Base-by-base conservation (phyloP, 2,113 vertebrate species). In the Beaufortia kweichowensis region DNA sequence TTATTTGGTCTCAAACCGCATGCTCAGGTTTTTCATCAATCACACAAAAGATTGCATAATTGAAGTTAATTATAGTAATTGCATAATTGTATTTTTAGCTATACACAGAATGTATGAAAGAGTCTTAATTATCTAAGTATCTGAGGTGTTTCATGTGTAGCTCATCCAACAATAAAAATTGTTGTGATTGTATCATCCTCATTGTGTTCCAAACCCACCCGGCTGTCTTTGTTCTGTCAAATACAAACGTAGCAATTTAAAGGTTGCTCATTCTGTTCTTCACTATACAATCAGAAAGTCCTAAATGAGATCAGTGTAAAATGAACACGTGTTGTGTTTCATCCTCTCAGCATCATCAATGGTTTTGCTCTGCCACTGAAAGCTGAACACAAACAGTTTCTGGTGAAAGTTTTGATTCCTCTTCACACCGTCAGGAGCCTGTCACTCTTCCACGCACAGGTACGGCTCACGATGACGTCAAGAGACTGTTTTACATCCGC, bases 361-460 rank as follows among this genome's bases (percentile, higher is more conserved):
- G 97, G 97, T 88, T 99, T 99, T 82, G 97, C 97, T 92, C 94
- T 99, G 93, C 97, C 96, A 28, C 95, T 98, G 83, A 99, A 99
- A 91, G 95, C 96, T 26, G 97, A 99, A 86, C 97, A 99, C 90
- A 98, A 99, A 92, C 96, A 98, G 93, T 99, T 99, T 90, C 94
- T 99, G 94, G 95, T 99, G 87, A 99, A 99, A 93, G 97, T 99
- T 90, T 91, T 98, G 94, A 96, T 99, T 83, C 97, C 97, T 78
- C 94, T 98, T 83, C 97, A 99, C 87, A 97, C 96, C 33, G 97
- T 98, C 91, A 92, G 95, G 92, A 98, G 96, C 88, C 93, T 99
- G 88, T 98, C 97, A 50, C 96, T 99, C 90, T 99, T 99, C 91
- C 97, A 98, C 39, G 97, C 97, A 89, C 96, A 98, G 96, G 97